Evolutionary conservation across 2,113 vertebrate species (phyloP), one percentile per base, ranked within the genome.

Genomic region (Onychostoma macrolepis): DNA sequence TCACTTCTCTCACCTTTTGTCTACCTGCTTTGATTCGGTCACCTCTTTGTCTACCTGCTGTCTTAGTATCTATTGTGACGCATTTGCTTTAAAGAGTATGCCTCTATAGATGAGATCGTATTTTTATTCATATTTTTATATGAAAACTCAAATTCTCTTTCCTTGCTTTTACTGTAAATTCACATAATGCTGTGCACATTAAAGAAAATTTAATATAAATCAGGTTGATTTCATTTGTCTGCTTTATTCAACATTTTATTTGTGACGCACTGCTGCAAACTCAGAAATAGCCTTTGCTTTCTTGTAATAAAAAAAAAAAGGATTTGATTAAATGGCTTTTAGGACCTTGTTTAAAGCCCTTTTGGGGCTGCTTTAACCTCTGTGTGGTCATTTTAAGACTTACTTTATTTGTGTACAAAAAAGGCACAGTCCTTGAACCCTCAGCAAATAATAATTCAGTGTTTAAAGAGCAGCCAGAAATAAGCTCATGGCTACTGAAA

Each of bases 121-220:
- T 93, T 93, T 92, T 94, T 90, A 86, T 87, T 79, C 53, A 67
- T 75, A 50, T 87, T 87, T 89, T 89, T 92, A 91, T 91, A 77
- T 91, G 89, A 88, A 84, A 72, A 45, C 38, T 77, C 80, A 81
- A 76, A 65, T 92, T 91, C 88, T 83, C 81, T 88, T 92, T 91
- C 50, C 80, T 92, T 93, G 93, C 92, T 94, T 95, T 93, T 90
- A 94, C 86, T 95, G 94, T 95, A 93, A 65, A 83, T 90, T 86
- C 61, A 87, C 92, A 92, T 93, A 93, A 96, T 89, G 93, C 94
- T 91, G 92, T 94, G 93, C 94, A 96, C 94, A 96, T 94, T 95
- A 95, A 96, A 92, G 74, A 86, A 77, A 92, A 91, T 92, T 75
- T 89, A 89, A 93, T 94, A 92, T 91, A 92, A 93, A 90, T 87